Evolutionary conservation across 2,797 vertebrate genomes (phyloP), one percentile per base, ranked within the genome.

Genomic region (Lepus townsendii): DNA sequence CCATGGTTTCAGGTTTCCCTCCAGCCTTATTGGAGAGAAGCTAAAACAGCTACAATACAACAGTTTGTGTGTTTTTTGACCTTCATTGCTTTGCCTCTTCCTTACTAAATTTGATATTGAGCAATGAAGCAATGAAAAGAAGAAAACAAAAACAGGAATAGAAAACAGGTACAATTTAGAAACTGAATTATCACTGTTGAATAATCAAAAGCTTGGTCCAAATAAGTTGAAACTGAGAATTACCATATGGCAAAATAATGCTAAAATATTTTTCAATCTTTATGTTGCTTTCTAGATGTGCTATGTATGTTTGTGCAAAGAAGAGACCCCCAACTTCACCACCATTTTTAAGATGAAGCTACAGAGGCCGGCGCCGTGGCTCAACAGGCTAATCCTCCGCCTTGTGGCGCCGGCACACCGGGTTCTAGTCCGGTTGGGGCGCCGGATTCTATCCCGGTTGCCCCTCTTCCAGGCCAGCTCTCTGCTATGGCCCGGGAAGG

Each of bases 81-180:
- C 77, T 91, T 62, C 63, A 83, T 88, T 75, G 86, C 27, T 95
- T 94, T 90, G 27, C 16, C 26, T 73, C 30, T 83, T 87, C 38
- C 88, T 94, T 88, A 54, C 16, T 62, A 66, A 90, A 52, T 27
- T 65, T 88, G 24, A 47, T 54, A 68, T 27, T 69, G 54, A 50
- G 30, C 19, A 93, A 66, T 50, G 77, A 92, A 88, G 7, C 83
- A 79, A 66, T 80, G 10, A 54, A 83, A 91, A 73, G 24, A 78
- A 50, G 16, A 38, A 47, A 95, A 88, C 16, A 92, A 83, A 95
- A 91, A 77, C 14, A 93, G 16, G 14, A 90, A 60, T 47, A 72
- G 66, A 85, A 73, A 69, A 60, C 71, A 65, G 20, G 5, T 12
- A 22, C 27, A 88, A 52, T 72, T 94, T 90, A 47, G 77, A 89